Evolutionary conservation across 2,888 invertebrate genomes (phyloP), one percentile per base, ranked within the genome.

Genomic region (Prosapia bicincta): DNA sequence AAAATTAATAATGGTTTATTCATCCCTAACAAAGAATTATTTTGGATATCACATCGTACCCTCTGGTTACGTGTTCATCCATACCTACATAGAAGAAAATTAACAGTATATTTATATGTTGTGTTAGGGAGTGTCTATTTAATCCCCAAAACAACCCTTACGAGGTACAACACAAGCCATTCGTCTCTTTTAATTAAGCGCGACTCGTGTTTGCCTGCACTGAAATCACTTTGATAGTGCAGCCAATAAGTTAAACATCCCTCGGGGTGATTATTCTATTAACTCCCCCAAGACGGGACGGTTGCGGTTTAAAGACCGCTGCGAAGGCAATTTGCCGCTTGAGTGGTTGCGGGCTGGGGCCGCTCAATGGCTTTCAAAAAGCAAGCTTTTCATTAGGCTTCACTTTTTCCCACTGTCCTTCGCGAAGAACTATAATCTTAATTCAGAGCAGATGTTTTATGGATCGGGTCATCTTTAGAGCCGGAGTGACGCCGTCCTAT

Each of bases 231-330:
- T 54, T 20, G 10, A n/a, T 54, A 54, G 20, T 20, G 10, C n/a
- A 54, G 54, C 54, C 54, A 54, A 54, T 54, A 54, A 54, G 54
- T 54, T 54, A 54, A 54, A 54, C 54, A 54, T 54, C 54, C 54
- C 54, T 54, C 54, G 3, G 54, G 38, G 54, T 54, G 54, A 54
- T 54, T 54, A 54, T 54, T 54, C 54, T 54, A 54, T 54, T 54
- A 54, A 54, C 54, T 54, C 54, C 54, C 54, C 54, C 54, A 54
- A 54, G 54, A 54, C 54, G 54, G 54, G 20, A 54, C 54, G 54
- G 5, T 5, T 5, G 5, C 20, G 13, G 54, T 10, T 13, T n/a
- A 13, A 54, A 54, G 54, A 54, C 54, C 54, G 54, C 54, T 54
- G 9, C 54, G 54, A 54, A 54, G 9, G 54, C 54, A 54, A 54